Percentiles rank a stretch among this genome's conserved stretches.
Evolutionary conservation across 2,797 vertebrate species (phyloP).

Genomic region (Micromesistius poutassou): DNA sequence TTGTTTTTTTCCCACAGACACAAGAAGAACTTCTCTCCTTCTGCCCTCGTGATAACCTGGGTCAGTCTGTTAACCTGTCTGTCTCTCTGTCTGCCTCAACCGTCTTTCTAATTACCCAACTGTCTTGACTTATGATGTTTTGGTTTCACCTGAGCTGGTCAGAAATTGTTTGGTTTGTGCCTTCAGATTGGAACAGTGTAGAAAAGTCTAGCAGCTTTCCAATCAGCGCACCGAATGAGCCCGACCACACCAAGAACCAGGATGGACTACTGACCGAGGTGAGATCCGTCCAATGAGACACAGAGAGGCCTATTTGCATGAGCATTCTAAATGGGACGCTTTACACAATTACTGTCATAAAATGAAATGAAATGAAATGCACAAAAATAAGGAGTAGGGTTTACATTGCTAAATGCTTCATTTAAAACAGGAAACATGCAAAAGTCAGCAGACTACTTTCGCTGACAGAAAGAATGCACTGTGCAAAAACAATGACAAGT

Average conservation of each 20-base stretch:
- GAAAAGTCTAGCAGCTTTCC: not conserved
- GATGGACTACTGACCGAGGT: not conserved
- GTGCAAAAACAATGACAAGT: too few species aligned
- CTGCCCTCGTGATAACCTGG: conserved; percentile 29
- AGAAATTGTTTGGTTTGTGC: not conserved
- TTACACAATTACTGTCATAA: too few species aligned
- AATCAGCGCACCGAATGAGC: conserved; percentile 13
- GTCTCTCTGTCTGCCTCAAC: conserved; percentile 6
- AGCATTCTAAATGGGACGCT: too few species aligned
- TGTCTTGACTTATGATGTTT: not conserved
- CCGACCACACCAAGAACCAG: conserved; percentile 16
- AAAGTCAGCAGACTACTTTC: too few species aligned
- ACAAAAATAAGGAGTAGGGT: too few species aligned
- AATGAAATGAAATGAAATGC: too few species aligned
- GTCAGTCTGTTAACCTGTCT: conserved; percentile 20
- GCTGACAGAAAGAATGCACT: too few species aligned
- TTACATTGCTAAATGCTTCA: too few species aligned
- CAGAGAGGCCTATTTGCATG: not conserved
- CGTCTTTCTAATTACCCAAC: not conserved
- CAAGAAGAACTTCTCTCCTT: conserved; percentile 46
- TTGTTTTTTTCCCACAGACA: conserved; percentile 46
- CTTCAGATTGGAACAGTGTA: not conserved
- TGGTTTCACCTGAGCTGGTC: not conserved
- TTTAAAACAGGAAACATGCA: too few species aligned
- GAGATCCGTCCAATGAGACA: not conserved